Conservation (phyloP, 2,113 vertebrate species). For the Lophius piscatorius region DNA sequence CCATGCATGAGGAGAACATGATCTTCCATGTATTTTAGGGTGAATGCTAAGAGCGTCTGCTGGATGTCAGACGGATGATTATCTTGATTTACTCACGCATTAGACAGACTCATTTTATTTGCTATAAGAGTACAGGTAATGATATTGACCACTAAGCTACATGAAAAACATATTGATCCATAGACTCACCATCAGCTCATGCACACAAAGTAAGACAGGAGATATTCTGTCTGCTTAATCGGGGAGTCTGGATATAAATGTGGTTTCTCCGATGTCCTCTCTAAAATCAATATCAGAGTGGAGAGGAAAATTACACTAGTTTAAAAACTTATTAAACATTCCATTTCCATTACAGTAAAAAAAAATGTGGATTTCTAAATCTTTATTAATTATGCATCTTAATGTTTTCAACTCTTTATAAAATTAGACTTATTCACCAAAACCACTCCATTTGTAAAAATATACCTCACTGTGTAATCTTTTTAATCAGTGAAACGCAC, state of each 20-base stretch:
- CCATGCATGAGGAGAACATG: slow-evolving; percentile 20
- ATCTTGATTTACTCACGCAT: too few species aligned
- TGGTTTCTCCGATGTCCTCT: background rate
- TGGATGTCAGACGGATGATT: too few species aligned
- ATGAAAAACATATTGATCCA: slow-evolving; percentile 20
- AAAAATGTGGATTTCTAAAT: slow-evolving; percentile 1
- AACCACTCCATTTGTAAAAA: too few species aligned
- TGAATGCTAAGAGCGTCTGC: slow-evolving; percentile 18
- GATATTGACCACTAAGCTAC: slow-evolving; percentile 5
- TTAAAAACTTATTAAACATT: slow-evolving; percentile 23
- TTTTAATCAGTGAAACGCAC: too few species aligned
- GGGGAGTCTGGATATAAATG: slow-evolving; percentile 1
- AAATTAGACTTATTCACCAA: too few species aligned
- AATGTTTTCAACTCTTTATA: too few species aligned
- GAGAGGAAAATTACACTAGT: slow-evolving; percentile 1
- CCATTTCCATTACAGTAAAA: background rate
- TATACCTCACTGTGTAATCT: too few species aligned
- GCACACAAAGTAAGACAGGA: slow-evolving; percentile 7
- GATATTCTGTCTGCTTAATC: slow-evolving; percentile 8
- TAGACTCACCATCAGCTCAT: slow-evolving; percentile 14
- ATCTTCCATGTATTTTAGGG: slow-evolving; percentile 1
- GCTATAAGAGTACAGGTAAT: slow-evolving; percentile 6
- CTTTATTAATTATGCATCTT: background rate
- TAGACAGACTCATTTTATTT: too few species aligned
- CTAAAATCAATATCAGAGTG: slow-evolving; percentile 37